phyloP scores from a whole-genome alignment of 2,888 invertebrate species.

The Omphaloscelis lunosa region DNA sequence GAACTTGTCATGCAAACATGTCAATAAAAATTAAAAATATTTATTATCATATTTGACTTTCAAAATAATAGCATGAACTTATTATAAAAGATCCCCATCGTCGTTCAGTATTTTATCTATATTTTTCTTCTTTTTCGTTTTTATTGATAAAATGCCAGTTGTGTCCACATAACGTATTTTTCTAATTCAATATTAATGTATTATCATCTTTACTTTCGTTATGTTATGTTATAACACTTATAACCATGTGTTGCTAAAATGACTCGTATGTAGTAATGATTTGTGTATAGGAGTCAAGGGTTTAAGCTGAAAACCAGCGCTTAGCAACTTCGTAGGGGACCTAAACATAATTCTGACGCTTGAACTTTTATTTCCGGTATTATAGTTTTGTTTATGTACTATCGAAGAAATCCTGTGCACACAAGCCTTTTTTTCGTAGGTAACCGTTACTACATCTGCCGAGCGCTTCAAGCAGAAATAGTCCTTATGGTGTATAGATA shows the following conservation, averaged over 20 bases:
- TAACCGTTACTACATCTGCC: no score
- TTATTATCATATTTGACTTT: no score
- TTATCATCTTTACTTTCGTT: not conserved
- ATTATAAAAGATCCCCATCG: no score
- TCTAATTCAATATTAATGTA: not conserved
- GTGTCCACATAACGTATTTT: not conserved
- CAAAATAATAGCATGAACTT: no score
- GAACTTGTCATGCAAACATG: no score
- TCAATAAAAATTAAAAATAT: no score
- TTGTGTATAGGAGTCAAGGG: not conserved
- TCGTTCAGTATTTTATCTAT: no score
- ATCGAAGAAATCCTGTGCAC: no score
- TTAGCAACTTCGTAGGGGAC: not conserved
- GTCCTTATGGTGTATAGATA: no score
- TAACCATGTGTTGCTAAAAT: not conserved
- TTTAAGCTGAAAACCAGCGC: not conserved
- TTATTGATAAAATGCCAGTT: not conserved
- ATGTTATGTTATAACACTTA: not conserved
- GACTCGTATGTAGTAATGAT: not conserved
- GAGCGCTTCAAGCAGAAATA: no score
- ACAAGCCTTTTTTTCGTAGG: no score
- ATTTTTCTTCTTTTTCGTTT: no score
- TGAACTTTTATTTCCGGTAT: not conserved
- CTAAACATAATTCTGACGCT: not conserved
- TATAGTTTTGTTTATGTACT: not conserved